Percentiles rank a stretch among this genome's conserved stretches.
Conservation (phyloP, 2,888 invertebrate genomes). For the Nephrotoma appendiculata region DNA sequence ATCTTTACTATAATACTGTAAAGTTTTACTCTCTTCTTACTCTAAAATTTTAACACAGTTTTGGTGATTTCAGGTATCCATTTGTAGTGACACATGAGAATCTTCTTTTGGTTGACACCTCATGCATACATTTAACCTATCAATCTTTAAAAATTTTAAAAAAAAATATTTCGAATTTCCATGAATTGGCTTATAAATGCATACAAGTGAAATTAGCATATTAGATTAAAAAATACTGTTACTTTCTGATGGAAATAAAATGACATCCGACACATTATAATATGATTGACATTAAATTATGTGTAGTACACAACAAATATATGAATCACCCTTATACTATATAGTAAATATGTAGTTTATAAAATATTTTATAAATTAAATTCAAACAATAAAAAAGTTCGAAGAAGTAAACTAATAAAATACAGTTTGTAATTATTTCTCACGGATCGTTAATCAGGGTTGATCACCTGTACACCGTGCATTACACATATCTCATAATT, state of each 20-base stretch:
- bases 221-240: background rate
- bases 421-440: background rate
- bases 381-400: background rate
- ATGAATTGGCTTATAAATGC: background rate
- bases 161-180: background rate
- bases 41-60: no score
- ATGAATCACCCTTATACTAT: background rate
- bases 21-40: no score
- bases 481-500: background rate
- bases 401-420: background rate
- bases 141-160: background rate
- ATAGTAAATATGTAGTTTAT: background rate
- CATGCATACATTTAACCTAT: background rate
- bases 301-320: background rate
- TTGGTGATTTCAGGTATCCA: no score
- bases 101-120: no score
- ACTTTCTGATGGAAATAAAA: background rate
- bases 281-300: background rate
- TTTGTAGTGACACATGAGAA: no score
- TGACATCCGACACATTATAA: background rate
- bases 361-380: background rate
- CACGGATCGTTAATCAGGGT: background rate
- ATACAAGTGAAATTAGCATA: background rate
- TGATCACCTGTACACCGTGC: background rate
- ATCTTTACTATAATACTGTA: no score